A percentile compares a stretch with the other conserved stretches of the same genome.
Evolutionary conservation across 37 sponge, comb jelly and placozoan genomes (phyloP).

Genomic region (Hormiphora californensis): DNA sequence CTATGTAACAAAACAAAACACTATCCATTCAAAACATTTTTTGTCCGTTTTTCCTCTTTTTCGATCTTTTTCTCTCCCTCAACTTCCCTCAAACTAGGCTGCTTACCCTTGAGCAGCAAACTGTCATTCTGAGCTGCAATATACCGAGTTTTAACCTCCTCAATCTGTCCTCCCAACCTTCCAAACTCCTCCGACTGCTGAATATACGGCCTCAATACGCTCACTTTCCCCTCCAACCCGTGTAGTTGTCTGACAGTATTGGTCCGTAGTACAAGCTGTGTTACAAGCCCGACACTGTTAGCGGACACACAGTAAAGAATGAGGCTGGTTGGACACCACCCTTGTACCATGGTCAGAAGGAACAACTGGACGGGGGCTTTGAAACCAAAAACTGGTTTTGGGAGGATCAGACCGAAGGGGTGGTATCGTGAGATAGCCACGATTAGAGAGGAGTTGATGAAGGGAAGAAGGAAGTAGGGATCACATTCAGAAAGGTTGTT

Average conservation of each 20-base stretch:
- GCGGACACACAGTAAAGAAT: conserved; percentile 31
- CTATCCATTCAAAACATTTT: too few relatives aligned
- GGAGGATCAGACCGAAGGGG: conserved; percentile 24
- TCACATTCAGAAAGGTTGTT: not conserved
- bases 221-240: not conserved
- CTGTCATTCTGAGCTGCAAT: too few relatives aligned
- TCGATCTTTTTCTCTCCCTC: too few relatives aligned
- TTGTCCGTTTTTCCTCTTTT: too few relatives aligned
- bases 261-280: not conserved
- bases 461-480: not conserved
- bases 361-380: not conserved
- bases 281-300: not conserved
- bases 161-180: too few relatives aligned
- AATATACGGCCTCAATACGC: too few relatives aligned
- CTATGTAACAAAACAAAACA: too few relatives aligned
- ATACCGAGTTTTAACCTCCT: too few relatives aligned
- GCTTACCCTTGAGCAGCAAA: too few relatives aligned
- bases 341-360: not conserved
- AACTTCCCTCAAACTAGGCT: too few relatives aligned
- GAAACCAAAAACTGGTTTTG: conserved; percentile 10
- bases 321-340: not conserved
- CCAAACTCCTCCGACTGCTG: too few relatives aligned
- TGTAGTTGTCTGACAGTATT: not conserved
- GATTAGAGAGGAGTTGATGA: conserved; percentile 2
- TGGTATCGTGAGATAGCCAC: not conserved